Evolutionary conservation across 2,113 vertebrate species (phyloP).

Genomic region (Ammospiza nelsoni): DNA sequence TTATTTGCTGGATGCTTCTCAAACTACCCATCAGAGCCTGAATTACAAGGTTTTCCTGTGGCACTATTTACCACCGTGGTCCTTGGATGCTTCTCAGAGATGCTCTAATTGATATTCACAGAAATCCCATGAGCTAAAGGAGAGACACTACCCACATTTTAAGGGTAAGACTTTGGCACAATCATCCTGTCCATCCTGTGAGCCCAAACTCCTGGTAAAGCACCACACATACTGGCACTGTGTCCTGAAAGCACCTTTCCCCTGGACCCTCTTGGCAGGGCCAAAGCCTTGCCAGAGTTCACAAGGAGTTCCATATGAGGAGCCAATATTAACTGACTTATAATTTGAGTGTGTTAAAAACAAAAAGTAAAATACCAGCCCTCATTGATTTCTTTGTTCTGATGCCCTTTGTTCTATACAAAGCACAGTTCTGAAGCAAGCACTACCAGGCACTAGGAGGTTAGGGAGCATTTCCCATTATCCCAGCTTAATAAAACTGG

Average conservation of each 20-base stretch:
- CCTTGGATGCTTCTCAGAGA: neutral
- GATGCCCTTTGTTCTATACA: neutral
- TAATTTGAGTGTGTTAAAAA: neutral
- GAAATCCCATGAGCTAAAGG: neutral
- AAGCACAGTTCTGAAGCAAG: neutral
- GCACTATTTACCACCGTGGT: neutral
- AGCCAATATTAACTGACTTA: neutral
- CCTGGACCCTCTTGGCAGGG: neutral
- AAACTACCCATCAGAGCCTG: neutral
- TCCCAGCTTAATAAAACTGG: neutral
- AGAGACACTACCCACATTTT: neutral
- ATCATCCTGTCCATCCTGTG: neutral
- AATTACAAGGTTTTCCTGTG: neutral
- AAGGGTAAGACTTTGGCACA: neutral
- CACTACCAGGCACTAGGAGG: neutral
- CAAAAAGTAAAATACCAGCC: neutral
- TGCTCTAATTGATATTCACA: neutral
- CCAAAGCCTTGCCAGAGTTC: neutral
- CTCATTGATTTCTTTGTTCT: neutral
- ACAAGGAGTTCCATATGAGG: neutral
- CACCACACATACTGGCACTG: neutral
- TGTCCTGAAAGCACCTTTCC: neutral
- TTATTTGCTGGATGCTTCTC: neutral
- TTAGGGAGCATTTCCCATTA: neutral
- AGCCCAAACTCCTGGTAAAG: neutral